phyloP scores from a whole-genome alignment of 2,888 invertebrate species.

The Pollenia angustigena region DNA sequence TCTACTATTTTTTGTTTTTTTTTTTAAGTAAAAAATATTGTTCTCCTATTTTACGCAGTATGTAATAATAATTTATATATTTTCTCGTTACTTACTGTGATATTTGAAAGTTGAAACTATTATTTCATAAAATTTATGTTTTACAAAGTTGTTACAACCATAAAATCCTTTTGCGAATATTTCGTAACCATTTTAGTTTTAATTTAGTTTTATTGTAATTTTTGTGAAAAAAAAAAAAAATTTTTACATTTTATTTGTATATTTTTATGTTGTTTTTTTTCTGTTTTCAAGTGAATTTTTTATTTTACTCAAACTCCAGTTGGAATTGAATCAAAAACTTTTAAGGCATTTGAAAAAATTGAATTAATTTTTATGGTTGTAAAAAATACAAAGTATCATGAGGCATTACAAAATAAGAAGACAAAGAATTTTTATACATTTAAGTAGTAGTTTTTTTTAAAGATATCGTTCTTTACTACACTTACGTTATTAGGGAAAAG shows the following conservation, averaged over 20 bases:
- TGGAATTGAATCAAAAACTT: constrained; percentile 63
- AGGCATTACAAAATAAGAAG: not conserved
- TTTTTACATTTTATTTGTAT: not conserved
- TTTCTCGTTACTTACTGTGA: constrained; percentile 13
- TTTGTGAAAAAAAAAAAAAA: not conserved
- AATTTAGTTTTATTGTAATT: not conserved
- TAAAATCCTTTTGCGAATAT: constrained; percentile 11
- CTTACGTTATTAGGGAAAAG: too few relatives aligned
- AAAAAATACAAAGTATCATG: constrained; percentile 1
- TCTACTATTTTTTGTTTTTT: not conserved
- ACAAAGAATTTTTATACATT: too few relatives aligned
- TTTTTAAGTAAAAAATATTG: constrained; percentile 2
- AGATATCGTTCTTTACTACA: too few relatives aligned
- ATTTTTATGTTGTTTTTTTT: not conserved
- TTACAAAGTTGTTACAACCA: constrained; percentile 44
- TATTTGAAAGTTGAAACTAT: constrained; percentile 2
- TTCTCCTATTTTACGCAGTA: constrained; percentile 36
- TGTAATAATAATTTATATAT: constrained; percentile 47
- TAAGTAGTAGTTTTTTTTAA: too few relatives aligned
- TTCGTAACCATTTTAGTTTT: constrained; percentile 19
- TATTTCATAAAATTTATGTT: constrained; percentile 46
- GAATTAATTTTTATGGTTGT: not conserved
- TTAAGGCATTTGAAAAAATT: not conserved
- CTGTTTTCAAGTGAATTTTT: constrained; percentile 9
- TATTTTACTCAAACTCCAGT: constrained; percentile 33